phyloP scores from a whole-genome alignment of 1,140 invertebrate genomes.

The Hylaeus anthracinus region DNA sequence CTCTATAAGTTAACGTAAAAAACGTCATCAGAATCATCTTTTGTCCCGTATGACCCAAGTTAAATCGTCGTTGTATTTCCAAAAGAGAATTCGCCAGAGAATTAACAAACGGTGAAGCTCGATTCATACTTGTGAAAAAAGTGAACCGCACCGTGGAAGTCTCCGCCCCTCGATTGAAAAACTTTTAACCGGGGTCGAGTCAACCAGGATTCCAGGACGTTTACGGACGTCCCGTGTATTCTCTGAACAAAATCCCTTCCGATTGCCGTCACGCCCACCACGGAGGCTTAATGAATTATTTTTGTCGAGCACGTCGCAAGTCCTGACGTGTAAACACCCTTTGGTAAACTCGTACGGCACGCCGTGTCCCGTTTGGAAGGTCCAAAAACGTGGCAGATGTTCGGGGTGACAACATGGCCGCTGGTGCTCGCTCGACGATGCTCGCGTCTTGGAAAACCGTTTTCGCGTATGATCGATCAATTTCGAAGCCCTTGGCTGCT shows the following conservation, averaged over 20 bases:
- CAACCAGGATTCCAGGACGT: not conserved
- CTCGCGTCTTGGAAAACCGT: slow-evolving; percentile 57
- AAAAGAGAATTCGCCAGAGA: not conserved
- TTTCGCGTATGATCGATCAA: slow-evolving; percentile 73
- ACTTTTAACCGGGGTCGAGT: not conserved
- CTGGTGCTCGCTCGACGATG: slow-evolving; percentile 39
- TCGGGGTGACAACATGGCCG: slow-evolving; percentile 76
- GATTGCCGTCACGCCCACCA: slow-evolving; percentile 55
- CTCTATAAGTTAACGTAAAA: too few relatives aligned
- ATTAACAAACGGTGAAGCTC: not conserved
- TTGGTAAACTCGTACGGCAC: slow-evolving; percentile 51
- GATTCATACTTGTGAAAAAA: not conserved
- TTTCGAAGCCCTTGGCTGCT: slow-evolving; percentile 35
- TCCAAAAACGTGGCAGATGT: slow-evolving; percentile 70
- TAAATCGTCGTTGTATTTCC: not conserved
- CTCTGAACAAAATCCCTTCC: slow-evolving; percentile 41
- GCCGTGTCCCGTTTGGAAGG: slow-evolving; percentile 18
- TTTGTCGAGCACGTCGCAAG: slow-evolving; percentile 44
- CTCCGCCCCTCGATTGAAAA: slow-evolving; percentile 17
- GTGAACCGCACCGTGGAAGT: not conserved
- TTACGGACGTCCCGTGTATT: not conserved
- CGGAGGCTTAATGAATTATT: slow-evolving; percentile 62
- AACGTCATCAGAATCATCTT: too few relatives aligned
- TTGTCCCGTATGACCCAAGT: too few relatives aligned
- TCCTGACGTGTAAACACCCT: slow-evolving; percentile 62